Base-by-base conservation (phyloP, 2,113 vertebrate genomes). In the Actinemys pallida region DNA sequence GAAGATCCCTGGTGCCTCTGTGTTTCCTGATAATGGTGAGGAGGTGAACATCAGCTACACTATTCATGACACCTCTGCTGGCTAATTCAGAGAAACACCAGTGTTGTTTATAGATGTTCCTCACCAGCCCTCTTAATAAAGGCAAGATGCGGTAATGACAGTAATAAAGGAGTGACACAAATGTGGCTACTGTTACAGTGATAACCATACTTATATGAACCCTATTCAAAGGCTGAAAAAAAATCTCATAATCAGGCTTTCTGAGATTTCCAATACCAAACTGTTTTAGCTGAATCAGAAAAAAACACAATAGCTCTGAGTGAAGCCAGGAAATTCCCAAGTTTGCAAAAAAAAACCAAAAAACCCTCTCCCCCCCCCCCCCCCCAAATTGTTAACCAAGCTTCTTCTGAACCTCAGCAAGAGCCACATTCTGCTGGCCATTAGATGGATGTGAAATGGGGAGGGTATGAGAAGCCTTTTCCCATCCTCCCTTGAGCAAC, bases 151-250 rank as follows among this genome's bases (percentile, higher is more conserved):
- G 42, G 5, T 11, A 90, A 83, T 24, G 86, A 45, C 19, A 57
- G 49, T 53, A 88, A 7, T 17, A 78, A 88, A 50, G 29, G 91
- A 81, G 54, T 81, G 57, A 53, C n/a, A 80, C 91, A 86, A 17
- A 27, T 22, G 25, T 92, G 31, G 54, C 1, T 0, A 31, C 19
- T 69, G 17, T 39, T 78, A 79, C 24, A 62, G 10, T 9, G 22
- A 78, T n/a, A 3, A 62, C 57, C 31, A 1, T 10, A 7, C 10
- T 89, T 83, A 57, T 82, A 86, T 5, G 76, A 54, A 52, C n/a
- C 54, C 5, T 5, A 42, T 39, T 76, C 39, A 45, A 45, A 76
- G 22, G 39, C 39, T 76, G 72, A 76, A 45, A 75, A 65, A n/a
- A 62, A 17, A 62, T 22, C 10, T 45, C 39, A 75, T 75, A 76